Conservation (phyloP, 2,888 invertebrate species). For the Drosophila acutilabella region DNA sequence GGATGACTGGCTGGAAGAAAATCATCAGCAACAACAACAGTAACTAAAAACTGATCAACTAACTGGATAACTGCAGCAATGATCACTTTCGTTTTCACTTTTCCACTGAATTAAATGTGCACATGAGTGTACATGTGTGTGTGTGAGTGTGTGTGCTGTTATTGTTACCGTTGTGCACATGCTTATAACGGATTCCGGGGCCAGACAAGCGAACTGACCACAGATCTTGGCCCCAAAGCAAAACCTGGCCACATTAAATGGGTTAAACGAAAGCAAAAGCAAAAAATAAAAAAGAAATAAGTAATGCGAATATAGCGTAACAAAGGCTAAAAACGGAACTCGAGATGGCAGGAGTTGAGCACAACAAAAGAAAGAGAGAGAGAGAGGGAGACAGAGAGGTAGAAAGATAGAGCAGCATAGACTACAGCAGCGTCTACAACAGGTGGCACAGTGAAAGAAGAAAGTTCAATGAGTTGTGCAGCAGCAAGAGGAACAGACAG, state of each 20-base stretch:
- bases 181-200: conserved; percentile 63
- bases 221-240: conserved; percentile 18
- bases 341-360: not conserved
- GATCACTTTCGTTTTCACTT: conserved; percentile 82
- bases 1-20: conserved; percentile 12
- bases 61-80: conserved; percentile 57
- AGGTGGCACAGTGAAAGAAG: conserved; percentile 78
- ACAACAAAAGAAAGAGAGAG: not conserved
- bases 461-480: conserved; percentile 63
- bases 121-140: conserved; percentile 9
- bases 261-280: conserved; percentile 81
- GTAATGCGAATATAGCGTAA: conserved; percentile 66
- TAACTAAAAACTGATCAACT: conserved; percentile 51
- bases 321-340: conserved; percentile 68
- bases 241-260: conserved; percentile 66
- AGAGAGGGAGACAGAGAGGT: not conserved
- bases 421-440: conserved; percentile 43
- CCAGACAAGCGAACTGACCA: conserved; percentile 19
- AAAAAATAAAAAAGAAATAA: conserved; percentile 34
- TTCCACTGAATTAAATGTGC: conserved; percentile 77
- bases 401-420: not conserved
- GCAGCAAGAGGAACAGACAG: conserved; percentile 4
- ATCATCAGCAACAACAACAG: not conserved
- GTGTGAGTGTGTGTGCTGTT: conserved; percentile 30
- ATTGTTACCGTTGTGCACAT: conserved; percentile 53